A percentile compares a stretch with the other conserved stretches of the same genome.
phyloP scores from a whole-genome alignment of 2,113 vertebrate genomes.

The Pelmatolapia mariae region DNA sequence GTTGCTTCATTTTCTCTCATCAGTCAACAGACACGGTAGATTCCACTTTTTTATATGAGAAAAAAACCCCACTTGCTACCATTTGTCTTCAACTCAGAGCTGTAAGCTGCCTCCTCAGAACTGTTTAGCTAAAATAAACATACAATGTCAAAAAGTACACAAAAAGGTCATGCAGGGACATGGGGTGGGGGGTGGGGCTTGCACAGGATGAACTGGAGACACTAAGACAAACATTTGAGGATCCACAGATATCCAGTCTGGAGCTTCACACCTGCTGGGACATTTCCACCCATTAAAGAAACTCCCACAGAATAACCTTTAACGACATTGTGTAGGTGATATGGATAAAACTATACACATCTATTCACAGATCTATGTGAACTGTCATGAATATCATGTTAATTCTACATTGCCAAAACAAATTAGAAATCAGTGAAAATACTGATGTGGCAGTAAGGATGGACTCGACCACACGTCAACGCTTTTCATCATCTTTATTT shows the following conservation, averaged over 20 bases:
- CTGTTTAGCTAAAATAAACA: not conserved
- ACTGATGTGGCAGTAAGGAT: not conserved
- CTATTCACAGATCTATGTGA: not conserved
- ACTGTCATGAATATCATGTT: not conserved
- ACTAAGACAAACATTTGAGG: not conserved
- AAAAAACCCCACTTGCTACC: not conserved
- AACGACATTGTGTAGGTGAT: not conserved
- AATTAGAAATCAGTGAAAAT: not conserved
- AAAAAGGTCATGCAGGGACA: not conserved
- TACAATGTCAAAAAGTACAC: not conserved
- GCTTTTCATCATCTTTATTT: not conserved
- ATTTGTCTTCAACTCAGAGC: not conserved
- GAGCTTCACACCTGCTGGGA: not conserved
- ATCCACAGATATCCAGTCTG: not conserved
- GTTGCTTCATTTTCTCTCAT: not conserved
- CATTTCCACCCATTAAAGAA: slow-evolving; percentile 13
- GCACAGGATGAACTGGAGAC: slow-evolving; percentile 7
- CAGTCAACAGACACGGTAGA: not conserved
- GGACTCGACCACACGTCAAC: not conserved
- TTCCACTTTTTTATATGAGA: not conserved
- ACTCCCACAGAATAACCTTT: not conserved
- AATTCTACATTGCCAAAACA: not conserved
- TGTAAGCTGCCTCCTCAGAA: not conserved
- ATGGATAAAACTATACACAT: accelerated
- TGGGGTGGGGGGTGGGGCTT: not conserved